A percentile compares a stretch with the other conserved stretches of the same genome.
phyloP scores from a whole-genome alignment of 2,797 vertebrate genomes.

The Pseudochromis fuscus region DNA sequence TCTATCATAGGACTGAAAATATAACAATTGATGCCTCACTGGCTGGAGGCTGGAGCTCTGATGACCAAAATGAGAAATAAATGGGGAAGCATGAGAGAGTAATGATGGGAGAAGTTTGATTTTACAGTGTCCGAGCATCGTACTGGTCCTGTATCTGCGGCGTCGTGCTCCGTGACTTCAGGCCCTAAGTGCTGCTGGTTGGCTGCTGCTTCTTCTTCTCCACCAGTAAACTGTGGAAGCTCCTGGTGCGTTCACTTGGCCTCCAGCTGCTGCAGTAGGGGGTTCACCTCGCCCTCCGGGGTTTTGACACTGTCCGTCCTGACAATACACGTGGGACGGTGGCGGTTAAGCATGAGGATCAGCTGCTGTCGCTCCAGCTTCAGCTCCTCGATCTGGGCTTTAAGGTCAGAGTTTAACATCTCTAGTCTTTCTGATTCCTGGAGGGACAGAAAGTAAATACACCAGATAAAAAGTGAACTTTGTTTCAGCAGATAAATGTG shows the following conservation, averaged over 20 bases:
- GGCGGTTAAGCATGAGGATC: conserved; percentile 95
- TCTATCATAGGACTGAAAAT: conserved; percentile 1
- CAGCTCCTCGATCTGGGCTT: conserved; percentile 96
- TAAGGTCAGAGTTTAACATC: conserved; percentile 95
- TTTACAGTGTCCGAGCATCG: conserved; percentile 63
- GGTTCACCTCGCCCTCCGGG: conserved; percentile 90
- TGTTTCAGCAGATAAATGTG: background rate
- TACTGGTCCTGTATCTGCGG: conserved; percentile 54
- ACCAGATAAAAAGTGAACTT: background rate
- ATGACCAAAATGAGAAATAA: conserved; percentile 40
- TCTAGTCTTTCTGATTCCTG: conserved; percentile 97
- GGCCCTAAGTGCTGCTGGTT: conserved; percentile 81
- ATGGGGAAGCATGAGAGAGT: conserved; percentile 24
- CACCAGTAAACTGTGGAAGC: conserved; percentile 62
- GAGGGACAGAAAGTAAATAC: background rate
- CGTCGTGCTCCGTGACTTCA: conserved; percentile 51
- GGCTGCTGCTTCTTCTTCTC: conserved; percentile 72
- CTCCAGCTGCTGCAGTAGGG: conserved; percentile 91
- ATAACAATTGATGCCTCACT: too few relatives aligned
- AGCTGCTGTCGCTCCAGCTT: conserved; percentile 96
- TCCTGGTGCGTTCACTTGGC: conserved; percentile 84
- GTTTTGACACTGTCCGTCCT: conserved; percentile 95
- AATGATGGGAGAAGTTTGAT: conserved; percentile 32
- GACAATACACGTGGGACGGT: conserved; percentile 97
- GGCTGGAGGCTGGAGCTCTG: conserved; percentile 44